phyloP scores from a whole-genome alignment of 2,113 vertebrate genomes.

The Ibidorhyncha struthersii region DNA sequence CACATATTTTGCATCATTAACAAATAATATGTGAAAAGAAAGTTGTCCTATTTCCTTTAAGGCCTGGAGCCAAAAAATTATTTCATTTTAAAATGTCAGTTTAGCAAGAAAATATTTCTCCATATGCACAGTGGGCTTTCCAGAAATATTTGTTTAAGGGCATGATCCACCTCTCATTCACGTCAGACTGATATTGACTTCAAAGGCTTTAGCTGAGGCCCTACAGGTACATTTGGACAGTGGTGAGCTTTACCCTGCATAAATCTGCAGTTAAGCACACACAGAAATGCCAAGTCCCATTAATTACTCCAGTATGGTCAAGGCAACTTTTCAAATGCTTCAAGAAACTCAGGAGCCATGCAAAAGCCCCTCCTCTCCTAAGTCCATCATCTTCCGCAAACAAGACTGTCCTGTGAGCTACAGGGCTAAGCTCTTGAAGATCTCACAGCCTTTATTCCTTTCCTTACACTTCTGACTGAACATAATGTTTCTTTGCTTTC shows the following conservation, averaged over 20 bases:
- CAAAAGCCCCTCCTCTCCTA: background rate
- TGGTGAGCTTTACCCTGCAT: background rate
- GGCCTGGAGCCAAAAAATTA: background rate
- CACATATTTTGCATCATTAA: background rate
- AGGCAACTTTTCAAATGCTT: background rate
- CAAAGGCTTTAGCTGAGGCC: conserved; percentile 33
- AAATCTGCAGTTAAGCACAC: conserved; percentile 9
- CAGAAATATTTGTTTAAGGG: conserved; percentile 47
- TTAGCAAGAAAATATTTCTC: conserved; percentile 27
- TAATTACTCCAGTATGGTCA: conserved; percentile 10
- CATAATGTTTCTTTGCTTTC: background rate
- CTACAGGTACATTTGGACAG: conserved; percentile 44
- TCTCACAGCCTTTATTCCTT: background rate
- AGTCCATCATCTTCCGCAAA: background rate
- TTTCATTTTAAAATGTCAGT: conserved; percentile 16
- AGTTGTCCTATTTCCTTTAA: conserved; percentile 14
- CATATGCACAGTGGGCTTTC: background rate
- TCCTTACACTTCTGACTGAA: background rate
- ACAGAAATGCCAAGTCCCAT: background rate
- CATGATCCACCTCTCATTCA: conserved; percentile 10
- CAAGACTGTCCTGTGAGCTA: background rate
- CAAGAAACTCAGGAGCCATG: background rate
- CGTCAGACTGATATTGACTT: conserved; percentile 27
- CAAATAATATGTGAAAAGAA: background rate
- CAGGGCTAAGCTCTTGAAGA: background rate